Evolutionary conservation across 2,113 vertebrate species (phyloP).

Genomic region (Galemys pyrenaicus): DNA sequence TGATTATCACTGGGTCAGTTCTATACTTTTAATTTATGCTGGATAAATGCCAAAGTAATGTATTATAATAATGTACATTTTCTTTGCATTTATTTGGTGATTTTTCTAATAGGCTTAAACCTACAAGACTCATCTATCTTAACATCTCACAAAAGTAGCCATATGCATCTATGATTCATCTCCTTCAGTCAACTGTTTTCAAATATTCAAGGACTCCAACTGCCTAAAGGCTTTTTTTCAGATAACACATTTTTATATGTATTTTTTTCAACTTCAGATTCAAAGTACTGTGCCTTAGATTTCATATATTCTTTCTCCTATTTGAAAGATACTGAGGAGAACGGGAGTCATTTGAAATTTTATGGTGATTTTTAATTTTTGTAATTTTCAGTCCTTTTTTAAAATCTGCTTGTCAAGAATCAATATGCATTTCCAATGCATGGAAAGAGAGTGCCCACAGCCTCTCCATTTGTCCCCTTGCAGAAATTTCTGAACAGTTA

Average conservation of each 20-base stretch:
- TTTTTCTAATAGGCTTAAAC: background rate
- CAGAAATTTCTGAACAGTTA: background rate
- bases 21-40: conserved; percentile 21
- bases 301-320: conserved; percentile 29
- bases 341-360: background rate
- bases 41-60: background rate
- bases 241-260: background rate
- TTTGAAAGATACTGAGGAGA: background rate
- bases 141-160: conserved; percentile 8
- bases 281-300: background rate
- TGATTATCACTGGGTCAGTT: background rate
- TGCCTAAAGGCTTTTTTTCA: conserved; percentile 1
- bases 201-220: conserved; percentile 38
- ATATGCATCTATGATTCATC: background rate
- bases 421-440: conserved; percentile 30
- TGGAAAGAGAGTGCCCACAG: conserved; percentile 33
- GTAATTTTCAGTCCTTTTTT: background rate
- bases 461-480: background rate
- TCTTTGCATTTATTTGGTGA: background rate
- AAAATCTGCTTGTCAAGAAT: background rate
- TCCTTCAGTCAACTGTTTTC: conserved; percentile 23
- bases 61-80: background rate
- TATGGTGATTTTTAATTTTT: background rate
- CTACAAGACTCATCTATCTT: background rate
- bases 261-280: conserved; percentile 41